Evolutionary conservation across 2,888 invertebrate genomes (phyloP).

Genomic region (Aethes cnicana): DNA sequence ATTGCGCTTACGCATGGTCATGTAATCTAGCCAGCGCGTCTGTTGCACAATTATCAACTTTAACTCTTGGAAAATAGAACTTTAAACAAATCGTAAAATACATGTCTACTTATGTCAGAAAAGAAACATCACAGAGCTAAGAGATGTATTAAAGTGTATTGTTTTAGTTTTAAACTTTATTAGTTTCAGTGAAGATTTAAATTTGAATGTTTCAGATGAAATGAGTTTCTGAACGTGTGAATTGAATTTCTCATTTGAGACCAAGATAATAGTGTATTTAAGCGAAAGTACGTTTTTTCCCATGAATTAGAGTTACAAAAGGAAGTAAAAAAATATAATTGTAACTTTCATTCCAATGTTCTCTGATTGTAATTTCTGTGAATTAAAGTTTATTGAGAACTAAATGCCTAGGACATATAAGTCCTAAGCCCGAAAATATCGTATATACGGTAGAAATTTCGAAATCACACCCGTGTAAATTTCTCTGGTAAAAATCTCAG

Average conservation of each 20-base stretch:
- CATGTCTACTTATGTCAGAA: neutral
- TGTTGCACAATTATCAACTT: slow-evolving; percentile 1
- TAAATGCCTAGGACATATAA: too few relatives aligned
- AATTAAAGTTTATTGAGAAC: too few relatives aligned
- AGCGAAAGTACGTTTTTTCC: slow-evolving; percentile 12
- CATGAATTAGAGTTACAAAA: neutral
- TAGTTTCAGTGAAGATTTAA: neutral
- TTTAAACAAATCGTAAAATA: neutral
- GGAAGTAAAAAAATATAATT: neutral
- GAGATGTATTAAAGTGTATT: too few relatives aligned
- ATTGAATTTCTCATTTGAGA: slow-evolving; percentile 1
- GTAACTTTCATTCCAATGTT: too few relatives aligned
- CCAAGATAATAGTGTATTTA: neutral
- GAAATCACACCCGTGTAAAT: too few relatives aligned
- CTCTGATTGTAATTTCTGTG: too few relatives aligned
- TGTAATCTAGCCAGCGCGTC: neutral
- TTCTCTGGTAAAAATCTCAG: too few relatives aligned
- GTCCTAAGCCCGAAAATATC: too few relatives aligned
- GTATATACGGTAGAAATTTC: too few relatives aligned
- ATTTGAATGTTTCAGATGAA: neutral
- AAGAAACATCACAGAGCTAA: too few relatives aligned
- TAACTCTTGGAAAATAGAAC: neutral
- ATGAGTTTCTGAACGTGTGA: slow-evolving; percentile 3
- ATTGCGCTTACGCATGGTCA: slow-evolving; percentile 12
- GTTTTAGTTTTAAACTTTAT: neutral